Base-by-base conservation (phyloP, 2,888 invertebrate genomes). In the Pseudococcus longispinus region DNA sequence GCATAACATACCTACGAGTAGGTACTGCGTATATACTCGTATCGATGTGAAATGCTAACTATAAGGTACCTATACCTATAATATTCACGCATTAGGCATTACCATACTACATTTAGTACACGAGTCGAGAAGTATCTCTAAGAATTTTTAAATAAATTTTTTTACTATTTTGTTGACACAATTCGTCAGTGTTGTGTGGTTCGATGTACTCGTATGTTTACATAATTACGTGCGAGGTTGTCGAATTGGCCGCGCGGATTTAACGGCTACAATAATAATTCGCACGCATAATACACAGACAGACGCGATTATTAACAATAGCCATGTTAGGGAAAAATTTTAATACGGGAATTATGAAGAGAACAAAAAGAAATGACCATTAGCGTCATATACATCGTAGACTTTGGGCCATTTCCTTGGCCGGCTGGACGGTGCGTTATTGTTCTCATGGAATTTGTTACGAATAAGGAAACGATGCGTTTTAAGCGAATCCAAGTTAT, bases 101-200 rank as follows among this genome's bases (percentile, higher is more conserved):
- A 60, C 60, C 60, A 11, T 23, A 20, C 2, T 26, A 65, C 26
- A 70, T 70, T 70, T 29, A 70, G 29, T 70, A 70, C 29, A 29
- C 26, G 9, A 37, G 37, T 37, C n/a, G 23, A 65, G 65, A 65
- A 65, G 65, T 65, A 26, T 26, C 13, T 11, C 15, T 46, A 46
- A 13, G 77, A 37, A 80, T 80, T 80, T 42, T 42, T 80, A 80
- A 80, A 42, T 20, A 80, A 20, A 37, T 37, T 37, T 80, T 80
- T 80, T 80, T 42, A 42, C 42, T 42, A 80, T 80, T 32, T 80
- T 80, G 77, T 80, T 80, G 77, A 80, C 77, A 80, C 42, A 80
- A 42, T 80, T 20, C 42, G 23, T 20, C 20, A 0, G 42, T 20
- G 42, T n/a, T n/a, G 15, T 80, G 77, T 80, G 77, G 77, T 80